Evolutionary conservation across 2,888 invertebrate genomes (phyloP), one percentile per base, ranked within the genome.

Genomic region (Drosophila acutilabella): DNA sequence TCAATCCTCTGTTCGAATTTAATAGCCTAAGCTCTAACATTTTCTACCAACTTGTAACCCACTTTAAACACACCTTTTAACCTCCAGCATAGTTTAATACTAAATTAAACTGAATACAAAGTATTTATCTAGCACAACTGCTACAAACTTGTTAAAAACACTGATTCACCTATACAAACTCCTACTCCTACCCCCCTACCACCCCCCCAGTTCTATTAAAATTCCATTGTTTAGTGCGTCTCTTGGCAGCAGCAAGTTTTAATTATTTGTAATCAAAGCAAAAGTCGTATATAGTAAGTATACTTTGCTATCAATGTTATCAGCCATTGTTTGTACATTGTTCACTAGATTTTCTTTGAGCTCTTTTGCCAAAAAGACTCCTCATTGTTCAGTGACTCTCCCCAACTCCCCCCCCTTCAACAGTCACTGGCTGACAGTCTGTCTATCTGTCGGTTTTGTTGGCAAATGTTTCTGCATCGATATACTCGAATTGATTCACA

Each of bases 401-500:
- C 54, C 58, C 50, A 40, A 10, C 26, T 18, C n/a, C 8, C 26
- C 23, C 8, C 26, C 23, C 10, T 20, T 13, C 26, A 33, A 51
- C 6, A 18, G n/a, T 7, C 53, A n/a, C 4, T 14, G 23, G 5
- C 11, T 36, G 36, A 8, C 36, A 23, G 38, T 10, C 23, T 18
- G 33, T 56, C 50, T 14, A 13, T 7, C 16, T 16, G 8, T 26
- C 30, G 14, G 26, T 59, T 74, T 74, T 53, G 50, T 52, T 57
- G 47, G 23, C 47, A 47, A 33, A 33, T 18, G 23, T 23, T 38
- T 33, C 3, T 11, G 48, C 53, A 57, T 58, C 16, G 56, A 54
- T 56, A 44, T 64, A 8, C 26, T 47, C 20, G 48, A 54, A 67
- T 78, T 64, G 74, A 50, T 67, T 38, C 59, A 57, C 59, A 64